These are phyloP conservation scores for Melanostigma gelatinosum DNA, from an alignment of 2,113 vertebrate species.

Conservation along the genomic window DNA sequence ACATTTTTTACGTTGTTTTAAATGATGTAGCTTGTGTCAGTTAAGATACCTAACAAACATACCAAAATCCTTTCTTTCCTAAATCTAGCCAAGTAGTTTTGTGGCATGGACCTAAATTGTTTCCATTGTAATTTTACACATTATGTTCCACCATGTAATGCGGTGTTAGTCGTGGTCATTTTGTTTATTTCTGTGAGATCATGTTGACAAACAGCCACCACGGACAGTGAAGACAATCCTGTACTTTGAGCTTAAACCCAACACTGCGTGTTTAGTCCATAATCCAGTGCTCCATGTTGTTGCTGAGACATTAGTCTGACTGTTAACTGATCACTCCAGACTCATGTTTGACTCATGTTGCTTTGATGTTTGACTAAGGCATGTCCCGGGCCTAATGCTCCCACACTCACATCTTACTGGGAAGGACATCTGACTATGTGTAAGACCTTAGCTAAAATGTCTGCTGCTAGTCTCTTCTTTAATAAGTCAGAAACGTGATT, in stretches of 20 bases:
- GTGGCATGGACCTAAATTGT: neutral
- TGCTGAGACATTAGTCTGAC: neutral
- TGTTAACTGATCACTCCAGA: neutral
- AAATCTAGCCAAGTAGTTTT: neutral
- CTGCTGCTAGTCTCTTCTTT: constrained; percentile 6
- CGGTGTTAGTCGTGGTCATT: neutral
- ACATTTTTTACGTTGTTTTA: neutral
- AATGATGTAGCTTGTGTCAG: neutral
- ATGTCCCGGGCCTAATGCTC: constrained; percentile 1
- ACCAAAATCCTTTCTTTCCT: neutral
- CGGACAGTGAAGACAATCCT: neutral
- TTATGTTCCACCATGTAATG: neutral
- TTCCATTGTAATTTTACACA: neutral
- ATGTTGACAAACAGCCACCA: neutral
- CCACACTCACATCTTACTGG: neutral
- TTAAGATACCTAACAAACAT: neutral
- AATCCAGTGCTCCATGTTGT: neutral
- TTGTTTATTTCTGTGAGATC: neutral
- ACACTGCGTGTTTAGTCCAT: neutral
- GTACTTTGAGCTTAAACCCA: neutral
- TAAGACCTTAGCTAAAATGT: constrained; percentile 14
- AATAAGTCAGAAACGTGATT: constrained; percentile 4
- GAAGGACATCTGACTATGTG: constrained; percentile 24
- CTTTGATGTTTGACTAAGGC: constrained; percentile 42
- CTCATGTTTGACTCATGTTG: constrained; percentile 1